Base-by-base conservation (phyloP, 2,888 invertebrate genomes). In the Timema podura region DNA sequence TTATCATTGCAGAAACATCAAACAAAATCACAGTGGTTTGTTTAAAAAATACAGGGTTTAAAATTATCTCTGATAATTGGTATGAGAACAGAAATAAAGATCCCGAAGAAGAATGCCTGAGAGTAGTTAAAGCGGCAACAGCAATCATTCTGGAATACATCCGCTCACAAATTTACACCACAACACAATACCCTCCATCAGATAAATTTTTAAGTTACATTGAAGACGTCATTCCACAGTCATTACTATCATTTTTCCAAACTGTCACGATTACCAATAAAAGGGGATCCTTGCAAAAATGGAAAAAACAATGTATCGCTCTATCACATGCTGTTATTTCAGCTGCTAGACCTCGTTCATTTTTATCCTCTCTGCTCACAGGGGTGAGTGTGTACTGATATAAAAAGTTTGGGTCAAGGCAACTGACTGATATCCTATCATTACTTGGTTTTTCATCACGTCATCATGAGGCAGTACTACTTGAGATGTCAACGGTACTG, bases 31-130 rank as follows among this genome's bases (percentile, higher is more conserved):
- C 11, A 8, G 16, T 9, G 16, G 9, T 9, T 59, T 44, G 7
- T 16, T 59, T 16, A 44, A 6, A 59, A 6, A 59, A 16, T 8
- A 16, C 11, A 44, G 59, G 59, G 7, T 8, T 44, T 44, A 59
- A 61, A 30, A 61, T 61, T 61, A 8, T 61, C 9, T 61, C 8
- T 61, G 61, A 61, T 13, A 61, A 61, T 45, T 61, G 61, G 61
- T 61, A 61, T 45, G 10, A 10, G 9, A 16, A 15, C 15, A 45
- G 45, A 30, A 61, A 61, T 5, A 44, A 30, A 61, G 61, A 16
- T 13, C 16, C 61, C 9, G 44, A 30, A 16, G 61, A 61, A 61
- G 61, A 61, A 61, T 8, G 61, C 10, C 61, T 15, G 30, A 30
- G 30, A 61, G 13, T 61, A 44, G 3, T 61, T 15, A 16, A 61